phyloP scores from a whole-genome alignment of 2,113 vertebrate genomes.

The Corythornis cristatus region DNA sequence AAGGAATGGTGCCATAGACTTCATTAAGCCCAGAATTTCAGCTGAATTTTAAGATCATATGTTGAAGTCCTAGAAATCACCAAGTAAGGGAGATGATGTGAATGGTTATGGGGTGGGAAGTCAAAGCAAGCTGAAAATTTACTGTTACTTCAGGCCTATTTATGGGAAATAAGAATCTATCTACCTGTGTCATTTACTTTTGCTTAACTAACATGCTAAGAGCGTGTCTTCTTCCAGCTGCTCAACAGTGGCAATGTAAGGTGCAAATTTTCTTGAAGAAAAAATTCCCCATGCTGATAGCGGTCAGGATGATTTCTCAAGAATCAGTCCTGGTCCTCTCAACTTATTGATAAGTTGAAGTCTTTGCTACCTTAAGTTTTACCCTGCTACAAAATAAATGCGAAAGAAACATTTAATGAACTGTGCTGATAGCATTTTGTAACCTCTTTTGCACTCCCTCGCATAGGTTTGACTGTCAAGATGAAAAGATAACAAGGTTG shows the following conservation, averaged over 20 bases:
- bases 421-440: not conserved
- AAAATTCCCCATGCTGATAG: not conserved
- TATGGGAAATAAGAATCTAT: not conserved
- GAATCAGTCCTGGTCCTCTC: not conserved
- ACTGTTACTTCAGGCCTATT: not conserved
- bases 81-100: not conserved
- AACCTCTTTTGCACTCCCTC: not conserved
- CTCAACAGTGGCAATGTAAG: not conserved
- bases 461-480: not conserved
- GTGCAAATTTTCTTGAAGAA: not conserved
- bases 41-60: not conserved
- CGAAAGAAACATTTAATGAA: not conserved
- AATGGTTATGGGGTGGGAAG: not conserved
- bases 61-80: not conserved
- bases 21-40: not conserved
- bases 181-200: not conserved
- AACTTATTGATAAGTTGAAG: accelerated
- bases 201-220: not conserved
- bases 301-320: not conserved
- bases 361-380: not conserved
- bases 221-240: not conserved
- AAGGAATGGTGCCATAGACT: not conserved
- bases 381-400: not conserved
- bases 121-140: not conserved
- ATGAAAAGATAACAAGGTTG: constrained; percentile 33